Conservation (phyloP, 2,113 vertebrate genomes). For the Coturnix japonica region DNA sequence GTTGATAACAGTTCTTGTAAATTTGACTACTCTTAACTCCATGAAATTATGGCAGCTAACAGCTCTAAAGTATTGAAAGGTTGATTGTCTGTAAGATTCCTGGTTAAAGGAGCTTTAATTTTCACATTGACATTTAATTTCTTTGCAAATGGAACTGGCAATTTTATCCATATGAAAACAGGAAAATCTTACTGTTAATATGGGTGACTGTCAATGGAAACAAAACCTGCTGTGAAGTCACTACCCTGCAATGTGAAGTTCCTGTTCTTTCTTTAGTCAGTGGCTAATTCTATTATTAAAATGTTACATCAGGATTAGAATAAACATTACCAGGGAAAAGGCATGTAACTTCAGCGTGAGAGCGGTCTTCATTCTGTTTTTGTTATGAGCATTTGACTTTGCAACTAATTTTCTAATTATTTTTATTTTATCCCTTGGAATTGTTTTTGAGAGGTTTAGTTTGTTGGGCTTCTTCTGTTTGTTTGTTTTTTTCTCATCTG, state of each 20-base stretch:
- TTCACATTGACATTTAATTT: background rate
- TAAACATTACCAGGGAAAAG: conserved; percentile 53
- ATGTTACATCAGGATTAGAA: conserved; percentile 27
- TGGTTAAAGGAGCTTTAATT: conserved; percentile 22
- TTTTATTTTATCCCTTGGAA: conserved; percentile 54
- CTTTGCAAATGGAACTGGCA: conserved; percentile 3
- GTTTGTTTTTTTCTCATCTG: conserved; percentile 65
- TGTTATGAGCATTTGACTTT: conserved; percentile 43
- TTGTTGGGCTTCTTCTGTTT: conserved; percentile 68
- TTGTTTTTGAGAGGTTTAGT: conserved; percentile 73
- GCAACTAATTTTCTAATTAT: conserved; percentile 39
- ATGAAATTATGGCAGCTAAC: background rate
- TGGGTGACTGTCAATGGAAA: background rate
- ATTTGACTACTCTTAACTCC: background rate
- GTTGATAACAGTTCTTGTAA: background rate
- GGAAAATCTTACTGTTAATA: background rate
- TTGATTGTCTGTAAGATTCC: background rate
- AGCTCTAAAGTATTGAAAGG: background rate
- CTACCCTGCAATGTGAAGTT: background rate
- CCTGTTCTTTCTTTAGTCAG: conserved; percentile 34
- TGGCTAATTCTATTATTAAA: conserved; percentile 24
- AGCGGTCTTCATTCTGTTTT: background rate
- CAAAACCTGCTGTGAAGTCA: conserved; percentile 13
- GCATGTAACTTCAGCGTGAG: conserved; percentile 18
- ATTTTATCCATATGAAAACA: conserved; percentile 7